Base-by-base conservation (phyloP, 2,113 vertebrate species). In the Emydura subglobosa region DNA sequence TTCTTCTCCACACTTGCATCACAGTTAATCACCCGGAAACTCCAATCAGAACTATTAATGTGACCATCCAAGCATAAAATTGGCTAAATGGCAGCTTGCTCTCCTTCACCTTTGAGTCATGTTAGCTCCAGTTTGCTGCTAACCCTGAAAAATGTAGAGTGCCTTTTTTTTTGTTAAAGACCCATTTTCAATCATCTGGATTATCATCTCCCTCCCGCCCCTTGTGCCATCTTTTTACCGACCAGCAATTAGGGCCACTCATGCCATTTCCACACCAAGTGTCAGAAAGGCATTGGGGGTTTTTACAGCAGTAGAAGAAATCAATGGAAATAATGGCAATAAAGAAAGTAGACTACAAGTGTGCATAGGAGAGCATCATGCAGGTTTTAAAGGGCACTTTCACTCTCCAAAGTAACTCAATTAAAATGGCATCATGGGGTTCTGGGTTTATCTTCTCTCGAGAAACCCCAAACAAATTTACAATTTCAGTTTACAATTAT, bases 61-160 rank as follows among this genome's bases (percentile, higher is more conserved):
- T 76, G 96, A 96, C 91, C 94, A 95, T 76, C 51, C 95, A 90
- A 93, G 97, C 94, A 93, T 95, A 93, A 98, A 98, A 98, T 96
- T 96, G 96, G 92, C 92, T 96, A 83, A 96, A 96, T 57, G 88
- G 90, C 95, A 95, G 87, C 89, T 94, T 81, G 55, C 50, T 68
- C 65, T 79, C 88, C 92, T 91, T 53, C 61, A 87, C 78, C 83
- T 79, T 57, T 91, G 12, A 57, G 89, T 57, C 85, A 91, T 85
- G 84, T 9, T 0, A 0, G 92, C 57, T 95, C 90, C 93, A 25
- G 42, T 68, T 81, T 89, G 87, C 61, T 65, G 57, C 59, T 78
- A 59, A 47, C 59, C 54, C 7, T 76, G 76, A 81, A 49, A 81
- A 85, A 61, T 59, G 39, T 76, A 54, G 76, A 82, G 68, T 81